These are phyloP conservation scores for Temnothorax longispinosus DNA, from an alignment of 1,140 invertebrate species.

Conservation along the genomic window DNA sequence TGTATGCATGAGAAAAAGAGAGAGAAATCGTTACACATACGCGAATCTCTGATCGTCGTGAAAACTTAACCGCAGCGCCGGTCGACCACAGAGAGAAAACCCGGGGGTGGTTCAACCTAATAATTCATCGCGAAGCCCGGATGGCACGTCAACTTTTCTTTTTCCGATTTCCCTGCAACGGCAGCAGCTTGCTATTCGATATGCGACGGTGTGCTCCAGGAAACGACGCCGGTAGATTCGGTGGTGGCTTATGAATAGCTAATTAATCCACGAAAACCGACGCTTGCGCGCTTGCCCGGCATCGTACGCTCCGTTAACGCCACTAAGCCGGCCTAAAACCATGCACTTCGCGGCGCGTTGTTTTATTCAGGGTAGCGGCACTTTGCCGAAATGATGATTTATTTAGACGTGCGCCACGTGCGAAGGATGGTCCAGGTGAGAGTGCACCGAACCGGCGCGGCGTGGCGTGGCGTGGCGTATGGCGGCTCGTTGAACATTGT, in stretches of 20 bases:
- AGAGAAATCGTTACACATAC: constrained; percentile 56
- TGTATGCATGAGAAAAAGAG: not conserved
- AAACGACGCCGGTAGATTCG: constrained; percentile 20
- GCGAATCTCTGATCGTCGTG: constrained; percentile 57
- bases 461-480: not conserved
- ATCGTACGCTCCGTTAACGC: constrained; percentile 64
- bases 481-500: constrained; percentile 31
- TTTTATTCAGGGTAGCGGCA: constrained; percentile 73
- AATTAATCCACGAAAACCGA: constrained; percentile 76
- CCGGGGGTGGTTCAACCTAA: constrained; percentile 50
- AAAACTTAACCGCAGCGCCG: constrained; percentile 62
- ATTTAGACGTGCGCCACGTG: constrained; percentile 66
- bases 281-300: constrained; percentile 17
- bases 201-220: not conserved
- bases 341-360: constrained; percentile 60
- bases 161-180: constrained; percentile 57
- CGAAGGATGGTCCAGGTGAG: constrained; percentile 18
- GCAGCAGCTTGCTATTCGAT: constrained; percentile 8
- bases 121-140: constrained; percentile 64
- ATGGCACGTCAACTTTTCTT: constrained; percentile 1
- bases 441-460: not conserved
- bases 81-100: constrained; percentile 33
- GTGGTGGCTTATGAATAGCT: constrained; percentile 74
- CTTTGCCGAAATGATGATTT: constrained; percentile 76
- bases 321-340: constrained; percentile 74